Conservation (phyloP, 2,113 vertebrate species). For the Lepisosteus osseus region DNA sequence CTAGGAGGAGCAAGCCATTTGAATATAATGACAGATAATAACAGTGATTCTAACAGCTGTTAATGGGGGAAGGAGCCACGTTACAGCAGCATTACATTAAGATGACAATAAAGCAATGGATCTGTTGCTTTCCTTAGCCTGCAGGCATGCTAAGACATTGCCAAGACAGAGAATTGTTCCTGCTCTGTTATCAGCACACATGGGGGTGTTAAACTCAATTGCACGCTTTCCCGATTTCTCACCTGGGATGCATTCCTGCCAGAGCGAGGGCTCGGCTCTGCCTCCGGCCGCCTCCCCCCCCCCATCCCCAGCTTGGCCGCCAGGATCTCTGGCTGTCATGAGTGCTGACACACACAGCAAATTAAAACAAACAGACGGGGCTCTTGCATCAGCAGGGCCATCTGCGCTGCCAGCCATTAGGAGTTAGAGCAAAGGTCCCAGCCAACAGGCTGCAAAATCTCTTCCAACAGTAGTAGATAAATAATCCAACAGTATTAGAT, state of each 20-base stretch:
- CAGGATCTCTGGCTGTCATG: constrained; percentile 3
- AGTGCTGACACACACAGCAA: constrained; percentile 52
- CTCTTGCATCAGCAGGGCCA: constrained; percentile 31
- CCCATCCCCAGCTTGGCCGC: neutral
- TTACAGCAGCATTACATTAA: neutral
- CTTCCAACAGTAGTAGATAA: constrained; percentile 32
- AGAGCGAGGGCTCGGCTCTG: neutral
- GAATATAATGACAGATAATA: constrained; percentile 55
- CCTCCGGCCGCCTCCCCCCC: neutral
- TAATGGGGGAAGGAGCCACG: constrained; percentile 38
- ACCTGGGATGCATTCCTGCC: constrained; percentile 7
- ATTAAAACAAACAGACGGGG: constrained; percentile 51
- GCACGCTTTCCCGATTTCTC: constrained; percentile 17
- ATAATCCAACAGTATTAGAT: neutral
- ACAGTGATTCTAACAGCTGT: constrained; percentile 43
- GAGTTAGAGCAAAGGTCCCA: constrained; percentile 40
- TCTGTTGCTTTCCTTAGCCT: constrained; percentile 24
- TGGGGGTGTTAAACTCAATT: constrained; percentile 11
- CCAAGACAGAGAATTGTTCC: neutral
- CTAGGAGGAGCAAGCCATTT: constrained; percentile 38
- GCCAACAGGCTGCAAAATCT: constrained; percentile 34
- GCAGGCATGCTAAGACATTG: constrained; percentile 13
- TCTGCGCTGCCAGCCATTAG: constrained; percentile 40
- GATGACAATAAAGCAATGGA: constrained; percentile 16
- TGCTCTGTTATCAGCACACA: neutral